Evolutionary conservation across 2,113 vertebrate genomes (phyloP).

Genomic region (Saccopteryx leptura): DNA sequence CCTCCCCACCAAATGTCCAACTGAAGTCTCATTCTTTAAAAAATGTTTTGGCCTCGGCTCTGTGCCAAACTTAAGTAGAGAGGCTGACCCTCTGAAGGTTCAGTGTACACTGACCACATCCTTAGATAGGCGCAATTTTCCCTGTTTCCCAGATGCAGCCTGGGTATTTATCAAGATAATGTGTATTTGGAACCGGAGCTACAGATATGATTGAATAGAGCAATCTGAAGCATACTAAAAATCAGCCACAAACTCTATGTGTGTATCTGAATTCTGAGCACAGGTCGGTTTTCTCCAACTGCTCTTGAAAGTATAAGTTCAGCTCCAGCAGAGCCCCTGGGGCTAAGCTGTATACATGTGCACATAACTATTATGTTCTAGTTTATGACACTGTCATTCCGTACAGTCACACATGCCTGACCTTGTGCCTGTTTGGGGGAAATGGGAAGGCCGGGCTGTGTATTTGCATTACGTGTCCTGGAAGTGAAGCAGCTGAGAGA

Average conservation of each 20-base stretch:
- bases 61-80: background rate
- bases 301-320: constrained; percentile 26
- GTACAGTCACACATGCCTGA: constrained; percentile 54
- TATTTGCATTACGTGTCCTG: background rate
- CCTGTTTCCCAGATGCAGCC: background rate
- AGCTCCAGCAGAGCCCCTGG: background rate
- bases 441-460: background rate
- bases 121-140: background rate
- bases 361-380: constrained; percentile 59
- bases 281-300: constrained; percentile 13
- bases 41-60: background rate
- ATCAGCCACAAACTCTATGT: background rate
- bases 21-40: background rate
- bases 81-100: background rate
- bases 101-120: background rate
- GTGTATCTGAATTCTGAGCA: background rate
- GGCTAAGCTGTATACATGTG: background rate
- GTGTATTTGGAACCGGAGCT: constrained; percentile 29
- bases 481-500: background rate
- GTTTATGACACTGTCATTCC: constrained; percentile 53
- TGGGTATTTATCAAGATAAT: constrained; percentile 1
- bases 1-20: background rate
- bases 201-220: background rate
- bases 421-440: constrained; percentile 28
- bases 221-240: background rate